Evolutionary conservation across 2,113 vertebrate genomes (phyloP).

Genomic region (Plectropomus leopardus): DNA sequence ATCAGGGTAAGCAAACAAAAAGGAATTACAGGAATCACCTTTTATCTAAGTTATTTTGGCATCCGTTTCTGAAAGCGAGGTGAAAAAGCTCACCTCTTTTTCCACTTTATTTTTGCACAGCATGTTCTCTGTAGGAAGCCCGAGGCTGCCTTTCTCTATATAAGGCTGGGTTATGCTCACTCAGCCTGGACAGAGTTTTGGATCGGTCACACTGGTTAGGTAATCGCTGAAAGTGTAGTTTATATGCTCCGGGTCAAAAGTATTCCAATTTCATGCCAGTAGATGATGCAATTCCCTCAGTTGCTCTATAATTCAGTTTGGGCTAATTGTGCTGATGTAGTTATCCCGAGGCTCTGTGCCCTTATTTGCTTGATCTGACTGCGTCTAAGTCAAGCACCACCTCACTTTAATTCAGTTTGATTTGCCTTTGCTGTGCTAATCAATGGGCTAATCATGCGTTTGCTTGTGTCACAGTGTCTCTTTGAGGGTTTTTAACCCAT

Average conservation of each 20-base stretch:
- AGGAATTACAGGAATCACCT: slow-evolving; percentile 12
- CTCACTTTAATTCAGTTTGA: slow-evolving; percentile 48
- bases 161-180: slow-evolving; percentile 68
- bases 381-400: slow-evolving; percentile 18
- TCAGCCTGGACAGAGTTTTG: slow-evolving; percentile 54
- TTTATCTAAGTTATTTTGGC: not conserved
- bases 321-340: slow-evolving; percentile 49
- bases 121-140: slow-evolving; percentile 24
- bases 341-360: slow-evolving; percentile 36
- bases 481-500: slow-evolving; percentile 16
- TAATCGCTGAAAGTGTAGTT: slow-evolving; percentile 65
- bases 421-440: slow-evolving; percentile 46
- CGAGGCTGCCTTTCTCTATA: slow-evolving; percentile 64
- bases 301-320: slow-evolving; percentile 53
- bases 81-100: slow-evolving; percentile 23
- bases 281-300: slow-evolving; percentile 50
- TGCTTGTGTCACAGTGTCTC: slow-evolving; percentile 22
- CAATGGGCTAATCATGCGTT: slow-evolving; percentile 23
- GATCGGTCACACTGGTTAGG: slow-evolving; percentile 72
- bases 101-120: slow-evolving; percentile 33
- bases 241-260: slow-evolving; percentile 45
- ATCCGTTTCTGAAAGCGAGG: not conserved
- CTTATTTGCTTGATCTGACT: slow-evolving; percentile 22
- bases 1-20: slow-evolving; percentile 44
- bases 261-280: slow-evolving; percentile 51